These are phyloP conservation scores for Phortica okadai DNA, from an alignment of 2,888 invertebrate species.

Conservation along the genomic window DNA sequence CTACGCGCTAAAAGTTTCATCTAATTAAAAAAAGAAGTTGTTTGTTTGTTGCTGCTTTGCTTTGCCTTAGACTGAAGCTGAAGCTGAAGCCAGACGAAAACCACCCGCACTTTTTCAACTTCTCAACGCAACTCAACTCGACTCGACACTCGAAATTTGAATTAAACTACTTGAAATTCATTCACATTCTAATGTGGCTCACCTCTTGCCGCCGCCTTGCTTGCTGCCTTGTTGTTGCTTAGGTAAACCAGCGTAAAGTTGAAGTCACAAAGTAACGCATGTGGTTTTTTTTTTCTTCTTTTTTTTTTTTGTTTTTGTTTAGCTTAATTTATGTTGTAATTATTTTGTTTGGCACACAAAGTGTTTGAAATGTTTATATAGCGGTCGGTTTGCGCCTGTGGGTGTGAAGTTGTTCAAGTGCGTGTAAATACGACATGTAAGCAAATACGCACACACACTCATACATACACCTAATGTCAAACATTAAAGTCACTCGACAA, in stretches of 20 bases:
- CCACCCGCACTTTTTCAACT: background rate
- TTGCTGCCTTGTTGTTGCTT: background rate
- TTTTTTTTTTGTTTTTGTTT: constrained; percentile 60
- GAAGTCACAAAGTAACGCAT: constrained; percentile 59
- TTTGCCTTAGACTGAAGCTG: background rate
- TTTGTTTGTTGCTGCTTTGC: background rate
- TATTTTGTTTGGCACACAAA: constrained; percentile 51
- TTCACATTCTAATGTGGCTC: constrained; percentile 10
- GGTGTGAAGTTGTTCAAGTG: constrained; percentile 45
- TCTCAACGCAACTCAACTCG: background rate
- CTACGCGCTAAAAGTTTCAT: constrained; percentile 22
- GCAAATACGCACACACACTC: constrained; percentile 1
- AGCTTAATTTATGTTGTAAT: constrained; percentile 63
- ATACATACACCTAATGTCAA: background rate
- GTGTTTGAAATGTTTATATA: constrained; percentile 58
- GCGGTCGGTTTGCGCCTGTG: constrained; percentile 36
- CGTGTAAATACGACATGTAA: constrained; percentile 52
- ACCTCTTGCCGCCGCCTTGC: constrained; percentile 27
- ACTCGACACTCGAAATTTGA: constrained; percentile 7
- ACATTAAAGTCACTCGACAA: constrained; percentile 2
- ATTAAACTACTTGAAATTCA: constrained; percentile 24
- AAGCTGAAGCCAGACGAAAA: background rate
- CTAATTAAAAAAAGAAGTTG: constrained; percentile 24
- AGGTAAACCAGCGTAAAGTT: constrained; percentile 14
- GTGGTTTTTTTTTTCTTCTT: constrained; percentile 64